Conservation (phyloP, 2,113 vertebrate species). For the Tamias sibiricus region DNA sequence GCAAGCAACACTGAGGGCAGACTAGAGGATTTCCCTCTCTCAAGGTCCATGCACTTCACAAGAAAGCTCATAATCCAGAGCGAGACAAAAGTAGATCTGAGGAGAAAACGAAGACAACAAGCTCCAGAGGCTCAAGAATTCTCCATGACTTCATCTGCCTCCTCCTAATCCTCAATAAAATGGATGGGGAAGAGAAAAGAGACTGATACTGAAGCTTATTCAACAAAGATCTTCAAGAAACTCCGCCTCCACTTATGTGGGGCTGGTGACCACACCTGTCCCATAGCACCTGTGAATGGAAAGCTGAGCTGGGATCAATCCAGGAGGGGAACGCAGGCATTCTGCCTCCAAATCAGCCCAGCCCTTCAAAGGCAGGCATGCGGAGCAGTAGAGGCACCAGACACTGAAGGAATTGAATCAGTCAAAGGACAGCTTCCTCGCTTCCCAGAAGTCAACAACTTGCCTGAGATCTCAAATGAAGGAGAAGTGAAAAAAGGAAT, state of each 20-base stretch:
- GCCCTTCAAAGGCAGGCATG: not conserved
- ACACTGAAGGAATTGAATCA: not conserved
- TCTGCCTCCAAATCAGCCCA: not conserved
- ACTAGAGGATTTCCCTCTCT: not conserved
- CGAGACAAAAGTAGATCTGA: slow-evolving; percentile 1
- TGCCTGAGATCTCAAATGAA: not conserved
- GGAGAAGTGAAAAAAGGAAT: not conserved
- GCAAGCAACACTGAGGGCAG: not conserved
- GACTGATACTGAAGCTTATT: not conserved
- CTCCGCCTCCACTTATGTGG: not conserved
- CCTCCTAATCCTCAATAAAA: not conserved
- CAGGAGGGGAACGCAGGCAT: not conserved
- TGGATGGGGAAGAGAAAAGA: not conserved
- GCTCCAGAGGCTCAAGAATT: not conserved
- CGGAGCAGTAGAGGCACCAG: not conserved
- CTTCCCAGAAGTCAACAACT: not conserved
- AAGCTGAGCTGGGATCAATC: not conserved
- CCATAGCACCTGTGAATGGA: not conserved
- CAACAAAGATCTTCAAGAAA: not conserved
- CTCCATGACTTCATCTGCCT: not conserved
- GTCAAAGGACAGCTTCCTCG: not conserved
- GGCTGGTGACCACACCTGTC: not conserved
- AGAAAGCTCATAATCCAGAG: slow-evolving; percentile 8
- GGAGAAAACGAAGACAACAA: not conserved
- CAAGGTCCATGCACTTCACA: not conserved